phyloP scores from a whole-genome alignment of 2,797 vertebrate genomes.

The Novumbra hubbsi region DNA sequence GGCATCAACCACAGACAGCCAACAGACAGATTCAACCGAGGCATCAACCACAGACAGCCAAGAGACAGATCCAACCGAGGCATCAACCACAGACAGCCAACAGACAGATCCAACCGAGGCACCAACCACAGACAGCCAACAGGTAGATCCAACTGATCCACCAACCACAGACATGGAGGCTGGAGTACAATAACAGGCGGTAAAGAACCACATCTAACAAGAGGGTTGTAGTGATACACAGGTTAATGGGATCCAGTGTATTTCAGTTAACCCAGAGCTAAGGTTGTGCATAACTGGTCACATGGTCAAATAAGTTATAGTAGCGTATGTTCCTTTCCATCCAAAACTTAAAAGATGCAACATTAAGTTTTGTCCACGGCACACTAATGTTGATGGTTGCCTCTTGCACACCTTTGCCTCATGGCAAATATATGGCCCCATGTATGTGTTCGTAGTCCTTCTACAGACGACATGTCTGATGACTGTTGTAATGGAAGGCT shows the following conservation, averaged over 20 bases:
- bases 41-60: neutral
- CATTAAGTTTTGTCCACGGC: too few relatives aligned
- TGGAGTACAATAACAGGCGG: neutral
- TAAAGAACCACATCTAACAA: neutral
- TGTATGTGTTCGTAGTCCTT: too few relatives aligned
- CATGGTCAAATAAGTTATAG: too few relatives aligned
- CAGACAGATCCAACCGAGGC: too few relatives aligned
- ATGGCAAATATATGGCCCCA: too few relatives aligned
- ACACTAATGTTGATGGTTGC: too few relatives aligned
- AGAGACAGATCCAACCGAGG: neutral
- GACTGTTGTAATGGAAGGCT: conserved; percentile 1
- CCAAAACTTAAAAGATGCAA: too few relatives aligned
- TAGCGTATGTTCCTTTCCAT: too few relatives aligned
- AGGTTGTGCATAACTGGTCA: too few relatives aligned
- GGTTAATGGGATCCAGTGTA: conserved; percentile 7
- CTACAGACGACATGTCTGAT: neutral
- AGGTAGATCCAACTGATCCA: neutral
- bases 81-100: neutral
- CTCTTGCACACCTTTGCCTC: too few relatives aligned
- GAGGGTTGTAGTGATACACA: conserved; percentile 11
- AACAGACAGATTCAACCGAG: conserved; percentile 18
- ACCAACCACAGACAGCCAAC: neutral
- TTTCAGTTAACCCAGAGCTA: too few relatives aligned
- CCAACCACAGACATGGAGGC: neutral
- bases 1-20: conserved; percentile 10